These are phyloP conservation scores for Caenorhabditis sinica DNA, from an alignment of 2,888 invertebrate species.

Conservation along the genomic window DNA sequence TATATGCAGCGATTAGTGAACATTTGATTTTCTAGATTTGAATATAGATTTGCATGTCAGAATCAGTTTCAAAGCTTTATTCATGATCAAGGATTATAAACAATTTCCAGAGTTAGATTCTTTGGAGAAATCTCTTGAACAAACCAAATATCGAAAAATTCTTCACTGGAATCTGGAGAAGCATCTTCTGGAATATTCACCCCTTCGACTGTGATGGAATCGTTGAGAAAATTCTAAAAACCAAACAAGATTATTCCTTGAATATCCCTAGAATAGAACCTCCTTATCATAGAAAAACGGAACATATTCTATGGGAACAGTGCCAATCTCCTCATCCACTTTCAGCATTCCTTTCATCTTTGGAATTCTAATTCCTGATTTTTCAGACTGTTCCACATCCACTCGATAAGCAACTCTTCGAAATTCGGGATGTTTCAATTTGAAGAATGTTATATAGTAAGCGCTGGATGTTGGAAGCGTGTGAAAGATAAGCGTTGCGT, in stretches of 20 bases:
- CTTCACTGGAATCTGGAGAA: not conserved
- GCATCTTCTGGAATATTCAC: constrained; percentile 21
- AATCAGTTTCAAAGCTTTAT: too few relatives aligned
- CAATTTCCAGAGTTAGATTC: not conserved
- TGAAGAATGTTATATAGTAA: not conserved
- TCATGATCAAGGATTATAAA: not conserved
- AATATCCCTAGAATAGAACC: not conserved
- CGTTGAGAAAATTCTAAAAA: not conserved
- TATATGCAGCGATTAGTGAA: too few relatives aligned
- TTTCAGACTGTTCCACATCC: not conserved
- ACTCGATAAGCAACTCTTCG: not conserved
- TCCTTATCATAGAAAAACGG: not conserved
- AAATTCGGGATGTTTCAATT: not conserved
- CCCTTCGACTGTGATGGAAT: constrained; percentile 4
- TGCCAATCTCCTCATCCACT: not conserved
- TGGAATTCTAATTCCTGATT: not conserved
- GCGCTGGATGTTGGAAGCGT: too few relatives aligned
- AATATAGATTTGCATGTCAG: too few relatives aligned
- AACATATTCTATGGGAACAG: not conserved
- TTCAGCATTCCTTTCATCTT: not conserved
- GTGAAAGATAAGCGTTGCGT: too few relatives aligned
- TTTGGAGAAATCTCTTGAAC: not conserved
- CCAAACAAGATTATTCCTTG: not conserved
- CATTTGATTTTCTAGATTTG: too few relatives aligned
- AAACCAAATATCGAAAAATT: constrained; percentile 8